Percentiles rank a stretch among this genome's conserved stretches.
phyloP scores from a whole-genome alignment of 2,113 vertebrate species.

The Ploceus nigricollis region DNA sequence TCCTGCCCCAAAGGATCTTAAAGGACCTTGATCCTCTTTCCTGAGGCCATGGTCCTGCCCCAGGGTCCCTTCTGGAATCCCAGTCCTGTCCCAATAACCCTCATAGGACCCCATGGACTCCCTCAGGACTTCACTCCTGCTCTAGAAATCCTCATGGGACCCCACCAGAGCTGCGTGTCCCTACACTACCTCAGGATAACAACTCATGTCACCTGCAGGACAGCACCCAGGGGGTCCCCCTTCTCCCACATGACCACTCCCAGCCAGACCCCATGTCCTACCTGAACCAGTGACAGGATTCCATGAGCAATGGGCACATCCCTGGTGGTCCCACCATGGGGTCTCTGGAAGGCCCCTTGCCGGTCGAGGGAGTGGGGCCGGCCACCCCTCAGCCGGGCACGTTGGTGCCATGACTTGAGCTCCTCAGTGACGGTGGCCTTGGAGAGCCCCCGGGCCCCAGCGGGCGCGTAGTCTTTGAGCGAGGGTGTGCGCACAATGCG shows the following conservation, averaged over 20 bases:
- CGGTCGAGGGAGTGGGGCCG: slow-evolving; percentile 34
- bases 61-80: background rate
- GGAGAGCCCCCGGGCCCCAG: background rate
- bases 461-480: background rate
- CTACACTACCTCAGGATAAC: background rate
- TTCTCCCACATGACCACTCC: background rate
- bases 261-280: background rate
- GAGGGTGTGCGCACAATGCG: slow-evolving; percentile 53
- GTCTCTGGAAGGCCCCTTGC: background rate
- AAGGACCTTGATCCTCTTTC: background rate
- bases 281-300: background rate
- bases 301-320: background rate
- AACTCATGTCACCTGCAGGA: background rate
- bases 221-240: background rate
- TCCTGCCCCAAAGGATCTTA: background rate
- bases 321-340: background rate
- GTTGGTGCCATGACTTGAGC: slow-evolving; percentile 31
- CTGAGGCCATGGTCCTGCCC: background rate
- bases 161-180: background rate
- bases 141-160: background rate
- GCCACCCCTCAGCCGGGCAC: background rate
- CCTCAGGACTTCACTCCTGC: background rate
- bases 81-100: background rate
- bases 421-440: background rate
- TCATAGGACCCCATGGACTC: background rate